Percentiles rank a stretch among this genome's conserved stretches.
These are phyloP conservation scores for Chunga burmeisteri DNA, from an alignment of 2,113 vertebrate genomes.

Conservation along the genomic window DNA sequence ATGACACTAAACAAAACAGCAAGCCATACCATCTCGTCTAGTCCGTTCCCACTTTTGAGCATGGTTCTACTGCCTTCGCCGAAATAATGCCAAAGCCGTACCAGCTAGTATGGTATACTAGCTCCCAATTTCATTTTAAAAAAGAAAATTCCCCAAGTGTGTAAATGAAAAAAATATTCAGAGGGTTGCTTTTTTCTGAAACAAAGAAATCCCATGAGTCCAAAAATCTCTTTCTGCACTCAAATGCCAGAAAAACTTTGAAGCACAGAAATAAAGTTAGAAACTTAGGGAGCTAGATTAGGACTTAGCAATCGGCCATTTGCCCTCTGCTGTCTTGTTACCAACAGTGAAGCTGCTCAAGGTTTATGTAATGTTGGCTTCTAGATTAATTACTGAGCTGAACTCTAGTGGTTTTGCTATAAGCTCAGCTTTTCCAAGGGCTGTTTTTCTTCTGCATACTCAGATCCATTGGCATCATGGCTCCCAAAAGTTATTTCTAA, in stretches of 20 bases:
- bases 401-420: background rate
- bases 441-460: background rate
- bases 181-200: background rate
- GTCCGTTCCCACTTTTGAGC: background rate
- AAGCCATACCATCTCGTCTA: background rate
- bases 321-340: background rate
- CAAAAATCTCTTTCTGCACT: background rate
- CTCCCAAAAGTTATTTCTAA: background rate
- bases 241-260: background rate
- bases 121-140: background rate
- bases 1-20: background rate
- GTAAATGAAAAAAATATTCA: background rate
- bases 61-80: background rate
- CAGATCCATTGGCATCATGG: background rate
- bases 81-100: background rate
- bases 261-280: background rate
- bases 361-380: background rate
- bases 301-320: background rate
- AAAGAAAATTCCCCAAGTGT: background rate
- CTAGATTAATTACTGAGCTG: background rate
- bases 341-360: background rate
- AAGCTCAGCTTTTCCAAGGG: background rate
- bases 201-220: background rate
- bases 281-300: background rate
- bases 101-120: background rate